Evolutionary conservation across 1,140 invertebrate genomes (phyloP).

Genomic region (Maconellicoccus hirsutus): DNA sequence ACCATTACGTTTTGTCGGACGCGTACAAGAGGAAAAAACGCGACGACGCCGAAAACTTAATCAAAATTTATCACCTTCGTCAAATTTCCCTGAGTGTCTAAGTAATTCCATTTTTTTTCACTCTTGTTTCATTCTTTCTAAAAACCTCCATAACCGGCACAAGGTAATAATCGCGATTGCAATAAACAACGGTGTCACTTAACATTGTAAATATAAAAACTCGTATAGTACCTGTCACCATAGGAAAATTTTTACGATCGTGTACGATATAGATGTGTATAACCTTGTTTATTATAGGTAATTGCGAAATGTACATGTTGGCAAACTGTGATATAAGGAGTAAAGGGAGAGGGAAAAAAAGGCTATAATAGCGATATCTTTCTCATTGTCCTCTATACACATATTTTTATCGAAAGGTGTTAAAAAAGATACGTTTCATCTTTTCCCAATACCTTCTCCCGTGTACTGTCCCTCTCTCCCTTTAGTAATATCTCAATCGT

Average conservation of each 20-base stretch:
- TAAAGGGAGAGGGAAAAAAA: no score
- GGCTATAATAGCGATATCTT: no score
- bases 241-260: background rate
- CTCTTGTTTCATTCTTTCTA: background rate
- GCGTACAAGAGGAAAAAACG: background rate
- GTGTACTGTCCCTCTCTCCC: no score
- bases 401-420: no score
- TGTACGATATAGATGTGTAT: background rate
- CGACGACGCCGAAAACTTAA: slow-evolving; percentile 7
- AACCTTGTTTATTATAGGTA: background rate
- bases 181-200: background rate
- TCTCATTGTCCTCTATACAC: no score
- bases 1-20: background rate
- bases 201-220: background rate
- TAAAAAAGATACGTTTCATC: no score
- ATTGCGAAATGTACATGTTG: no score
- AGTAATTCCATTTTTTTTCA: no score
- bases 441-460: no score
- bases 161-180: background rate
- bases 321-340: no score
- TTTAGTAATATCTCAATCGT: no score
- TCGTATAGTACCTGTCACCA: no score
- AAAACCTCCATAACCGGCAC: background rate
- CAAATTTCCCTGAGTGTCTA: background rate
- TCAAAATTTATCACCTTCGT: background rate